phyloP scores from a whole-genome alignment of 2,888 invertebrate genomes.

The Aspidiotus destructor region DNA sequence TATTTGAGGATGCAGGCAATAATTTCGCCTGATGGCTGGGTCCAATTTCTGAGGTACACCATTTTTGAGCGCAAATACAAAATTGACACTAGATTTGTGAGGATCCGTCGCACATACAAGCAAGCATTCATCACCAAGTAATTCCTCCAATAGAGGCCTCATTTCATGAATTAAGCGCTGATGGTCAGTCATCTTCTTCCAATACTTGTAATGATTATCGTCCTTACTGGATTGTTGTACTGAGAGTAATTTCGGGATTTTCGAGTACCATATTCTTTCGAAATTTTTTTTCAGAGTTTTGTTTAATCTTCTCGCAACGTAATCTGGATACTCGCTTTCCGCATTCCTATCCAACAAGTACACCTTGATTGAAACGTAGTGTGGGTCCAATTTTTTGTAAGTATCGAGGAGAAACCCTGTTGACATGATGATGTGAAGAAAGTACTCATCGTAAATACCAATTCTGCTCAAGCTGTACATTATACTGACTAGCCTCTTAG shows the following conservation, averaged over 20 bases:
- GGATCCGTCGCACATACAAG: not conserved
- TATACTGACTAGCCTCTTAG: slow-evolving; percentile 9
- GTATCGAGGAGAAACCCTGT: slow-evolving; percentile 1
- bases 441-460: slow-evolving; percentile 2
- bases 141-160: not conserved
- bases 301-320: not conserved
- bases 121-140: not conserved
- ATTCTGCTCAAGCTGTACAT: not conserved
- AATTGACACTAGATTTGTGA: not conserved
- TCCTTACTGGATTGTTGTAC: not conserved
- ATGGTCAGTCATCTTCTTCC: not conserved
- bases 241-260: not conserved
- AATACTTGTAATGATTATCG: not conserved
- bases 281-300: not conserved
- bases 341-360: not conserved
- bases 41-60: not conserved
- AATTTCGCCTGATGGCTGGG: no score
- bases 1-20: no score
- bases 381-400: not conserved
- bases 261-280: not conserved
- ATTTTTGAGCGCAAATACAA: not conserved
- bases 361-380: not conserved
- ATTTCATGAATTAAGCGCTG: no score
- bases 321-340: slow-evolving; percentile 6
- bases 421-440: not conserved